Percentiles rank a stretch among this genome's conserved stretches.
phyloP scores from a whole-genome alignment of 2,888 invertebrate genomes.

The Microctonus aethiopoides region DNA sequence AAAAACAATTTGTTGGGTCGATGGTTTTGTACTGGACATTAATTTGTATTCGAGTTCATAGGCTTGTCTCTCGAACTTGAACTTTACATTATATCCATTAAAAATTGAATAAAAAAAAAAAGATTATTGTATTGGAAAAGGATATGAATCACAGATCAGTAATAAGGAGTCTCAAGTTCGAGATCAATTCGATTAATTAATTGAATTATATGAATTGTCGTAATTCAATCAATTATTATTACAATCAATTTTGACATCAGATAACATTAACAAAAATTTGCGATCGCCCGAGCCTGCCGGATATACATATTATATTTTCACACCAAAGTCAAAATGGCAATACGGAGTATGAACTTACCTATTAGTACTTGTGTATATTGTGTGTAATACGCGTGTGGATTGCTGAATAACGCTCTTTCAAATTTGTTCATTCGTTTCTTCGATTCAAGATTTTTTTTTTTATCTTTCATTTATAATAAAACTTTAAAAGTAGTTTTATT shows the following conservation, averaged over 20 bases:
- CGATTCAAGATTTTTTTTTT: constrained; percentile 27
- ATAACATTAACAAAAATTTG: constrained; percentile 20
- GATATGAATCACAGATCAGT: constrained; percentile 33
- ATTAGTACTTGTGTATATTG: constrained; percentile 62
- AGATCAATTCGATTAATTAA: not conserved
- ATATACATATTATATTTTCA: constrained; percentile 59
- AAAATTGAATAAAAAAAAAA: constrained; percentile 20
- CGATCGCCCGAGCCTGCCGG: constrained; percentile 48
- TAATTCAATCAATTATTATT: constrained; percentile 3
- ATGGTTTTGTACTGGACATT: constrained; percentile 11
- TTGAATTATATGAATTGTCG: constrained; percentile 33
- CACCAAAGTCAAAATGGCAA: constrained; percentile 68
- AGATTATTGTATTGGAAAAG: constrained; percentile 20
- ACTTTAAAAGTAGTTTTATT: not conserved
- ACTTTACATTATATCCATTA: constrained; percentile 27
- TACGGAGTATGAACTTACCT: constrained; percentile 67
- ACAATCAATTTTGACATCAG: not conserved
- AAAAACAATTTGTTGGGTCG: not conserved
- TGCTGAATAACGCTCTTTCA: constrained; percentile 42
- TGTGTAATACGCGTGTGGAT: constrained; percentile 56
- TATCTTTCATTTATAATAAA: not conserved
- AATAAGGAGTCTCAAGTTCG: constrained; percentile 21
- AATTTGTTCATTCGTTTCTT: constrained; percentile 7
- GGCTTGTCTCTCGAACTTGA: constrained; percentile 13
- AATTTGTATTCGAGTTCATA: constrained; percentile 8